Evolutionary conservation across 2,113 vertebrate species (phyloP), one percentile per base, ranked within the genome.

Genomic region (Amphilophus citrinellus): DNA sequence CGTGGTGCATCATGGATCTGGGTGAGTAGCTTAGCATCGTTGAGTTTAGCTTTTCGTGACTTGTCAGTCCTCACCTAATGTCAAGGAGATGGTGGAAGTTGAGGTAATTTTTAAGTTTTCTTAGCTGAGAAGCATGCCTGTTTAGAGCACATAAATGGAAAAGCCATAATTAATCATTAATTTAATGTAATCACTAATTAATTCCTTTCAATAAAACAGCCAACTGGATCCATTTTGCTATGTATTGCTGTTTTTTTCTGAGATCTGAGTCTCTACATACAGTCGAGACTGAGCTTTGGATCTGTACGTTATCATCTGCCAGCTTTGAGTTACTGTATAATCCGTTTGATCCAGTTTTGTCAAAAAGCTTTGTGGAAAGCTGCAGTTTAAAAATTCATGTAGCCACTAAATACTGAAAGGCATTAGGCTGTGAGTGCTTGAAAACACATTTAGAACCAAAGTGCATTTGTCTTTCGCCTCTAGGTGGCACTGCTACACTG

Each of bases 1-100:
- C 10, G 98, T 99, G 10, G 98, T 99, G 83, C 98, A 99, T 94
- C 98, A 99, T 2, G 98, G 98, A 7, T 99, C 98, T 11, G 98
- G 98, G 98, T 99, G 90, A 98, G 98, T 96, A n/a, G 13, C 20
- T 63, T 37, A 62, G 9, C n/a, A 35, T 71, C 2, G 58, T 71
- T 65, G 20, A 50, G 13, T 18, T 24, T 61, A 35, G 18, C 27
- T 15, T 10, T 27, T 32, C 22, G 15, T 32, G 44, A 35, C 66
- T 68, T 61, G 44, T 35, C 18, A 24, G 8, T 57, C 3, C 14
- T n/a, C 22, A 4, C 15, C 6, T 24, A 37, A 24, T 32, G 10
- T 57, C 3, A 61, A 37, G 14, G 44, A 57, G 39, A 13, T 39
- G 27, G 3, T 2, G 3, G 9, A 30, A 68, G 32, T 47, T 18